Conservation (phyloP, 2,113 vertebrate species). For the Amia ocellicauda region DNA sequence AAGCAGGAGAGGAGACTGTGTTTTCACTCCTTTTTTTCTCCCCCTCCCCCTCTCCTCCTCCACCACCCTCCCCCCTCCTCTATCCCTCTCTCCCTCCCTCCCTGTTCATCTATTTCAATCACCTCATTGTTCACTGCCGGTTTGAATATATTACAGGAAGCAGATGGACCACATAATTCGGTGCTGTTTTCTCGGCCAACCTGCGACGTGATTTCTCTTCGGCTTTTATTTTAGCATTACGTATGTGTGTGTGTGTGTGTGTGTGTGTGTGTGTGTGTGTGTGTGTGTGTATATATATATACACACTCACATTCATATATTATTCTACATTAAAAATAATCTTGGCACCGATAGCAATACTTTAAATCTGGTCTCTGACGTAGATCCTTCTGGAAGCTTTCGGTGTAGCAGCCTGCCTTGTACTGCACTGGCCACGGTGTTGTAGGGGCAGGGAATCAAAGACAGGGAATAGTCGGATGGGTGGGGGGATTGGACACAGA, state of each 20-base stretch:
- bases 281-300: background rate
- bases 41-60: conserved; percentile 46
- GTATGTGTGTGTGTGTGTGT: conserved; percentile 21
- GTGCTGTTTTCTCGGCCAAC: conserved; percentile 59
- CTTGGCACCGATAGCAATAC: background rate
- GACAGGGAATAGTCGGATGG: too few relatives aligned
- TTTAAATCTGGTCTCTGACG: conserved; percentile 29
- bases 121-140: conserved; percentile 64
- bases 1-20: conserved; percentile 18
- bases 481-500: background rate
- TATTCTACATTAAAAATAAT: too few relatives aligned
- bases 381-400: conserved; percentile 53
- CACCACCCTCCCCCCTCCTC: conserved; percentile 25
- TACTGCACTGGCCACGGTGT: conserved; percentile 49
- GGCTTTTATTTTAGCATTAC: background rate
- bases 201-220: conserved; percentile 19
- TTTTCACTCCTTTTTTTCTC: conserved; percentile 49
- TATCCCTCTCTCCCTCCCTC: conserved; percentile 36
- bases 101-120: conserved; percentile 50
- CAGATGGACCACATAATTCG: conserved; percentile 62
- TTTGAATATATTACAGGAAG: conserved; percentile 70
- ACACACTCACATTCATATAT: too few relatives aligned
- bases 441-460: conserved; percentile 32
- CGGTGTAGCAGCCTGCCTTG: conserved; percentile 32
- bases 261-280: background rate